Percentiles rank a stretch among this genome's conserved stretches.
These are phyloP conservation scores for Morone chrysops DNA, from an alignment of 2,113 vertebrate species.

Conservation along the genomic window DNA sequence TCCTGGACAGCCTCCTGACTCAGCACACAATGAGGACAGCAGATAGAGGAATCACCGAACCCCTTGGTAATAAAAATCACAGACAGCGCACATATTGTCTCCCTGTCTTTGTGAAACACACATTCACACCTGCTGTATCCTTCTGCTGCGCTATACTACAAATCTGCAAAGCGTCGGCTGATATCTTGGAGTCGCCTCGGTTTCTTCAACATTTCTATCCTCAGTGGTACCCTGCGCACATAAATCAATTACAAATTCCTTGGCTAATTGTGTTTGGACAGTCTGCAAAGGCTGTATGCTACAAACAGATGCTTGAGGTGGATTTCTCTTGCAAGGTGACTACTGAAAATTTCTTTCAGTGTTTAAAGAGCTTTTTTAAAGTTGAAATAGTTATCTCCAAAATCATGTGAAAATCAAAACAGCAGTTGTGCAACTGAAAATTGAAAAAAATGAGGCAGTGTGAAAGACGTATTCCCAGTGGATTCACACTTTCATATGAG, in stretches of 20 bases:
- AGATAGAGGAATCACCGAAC: slow-evolving; percentile 26
- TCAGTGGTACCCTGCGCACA: slow-evolving; percentile 25
- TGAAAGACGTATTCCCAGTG: background rate
- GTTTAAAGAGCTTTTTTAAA: slow-evolving; percentile 1
- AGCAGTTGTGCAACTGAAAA: background rate
- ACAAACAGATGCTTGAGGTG: slow-evolving; percentile 34
- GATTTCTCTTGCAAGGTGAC: slow-evolving; percentile 29
- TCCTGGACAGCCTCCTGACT: slow-evolving; percentile 36
- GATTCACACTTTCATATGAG: background rate
- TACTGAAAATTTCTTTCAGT: background rate
- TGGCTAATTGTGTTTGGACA: slow-evolving; percentile 51
- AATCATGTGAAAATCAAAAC: background rate
- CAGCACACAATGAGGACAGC: slow-evolving; percentile 39
- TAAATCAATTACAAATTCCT: slow-evolving; percentile 43
- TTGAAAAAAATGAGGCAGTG: background rate
- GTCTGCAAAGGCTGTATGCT: slow-evolving; percentile 4
- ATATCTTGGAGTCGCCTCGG: slow-evolving; percentile 1
- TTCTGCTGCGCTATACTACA: background rate
- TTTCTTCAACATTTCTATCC: slow-evolving; percentile 33
- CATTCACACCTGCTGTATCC: slow-evolving; percentile 12
- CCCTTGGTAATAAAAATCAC: slow-evolving; percentile 31
- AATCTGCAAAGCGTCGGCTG: slow-evolving; percentile 2
- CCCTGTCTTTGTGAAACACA: slow-evolving; percentile 17
- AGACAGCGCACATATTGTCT: slow-evolving; percentile 1
- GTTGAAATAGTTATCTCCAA: background rate